Percentiles rank a stretch among this genome's conserved stretches.
Evolutionary conservation across 1,140 invertebrate genomes (phyloP).

Genomic region (Phymorhynchus buccinoides): DNA sequence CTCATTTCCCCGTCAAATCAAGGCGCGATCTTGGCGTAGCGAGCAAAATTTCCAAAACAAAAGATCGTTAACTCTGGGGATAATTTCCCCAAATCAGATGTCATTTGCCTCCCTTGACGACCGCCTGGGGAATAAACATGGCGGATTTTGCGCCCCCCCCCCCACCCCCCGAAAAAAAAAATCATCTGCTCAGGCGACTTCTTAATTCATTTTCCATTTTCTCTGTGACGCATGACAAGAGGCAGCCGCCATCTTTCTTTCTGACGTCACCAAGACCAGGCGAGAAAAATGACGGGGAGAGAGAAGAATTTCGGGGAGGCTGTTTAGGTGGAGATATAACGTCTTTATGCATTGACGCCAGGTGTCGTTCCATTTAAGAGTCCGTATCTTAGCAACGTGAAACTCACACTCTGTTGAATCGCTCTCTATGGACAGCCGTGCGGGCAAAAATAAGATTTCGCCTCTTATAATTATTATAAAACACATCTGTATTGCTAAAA

Average conservation of each 20-base stretch:
- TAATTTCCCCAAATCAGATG: slow-evolving; percentile 5
- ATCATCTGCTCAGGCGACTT: neutral
- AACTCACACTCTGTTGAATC: too few relatives aligned
- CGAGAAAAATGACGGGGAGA: slow-evolving; percentile 24
- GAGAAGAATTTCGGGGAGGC: too few relatives aligned
- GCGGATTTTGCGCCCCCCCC: neutral
- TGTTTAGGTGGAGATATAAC: too few relatives aligned
- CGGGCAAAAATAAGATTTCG: too few relatives aligned
- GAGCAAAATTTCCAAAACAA: slow-evolving; percentile 11
- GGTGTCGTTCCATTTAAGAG: too few relatives aligned
- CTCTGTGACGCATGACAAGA: slow-evolving; percentile 1
- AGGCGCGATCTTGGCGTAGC: neutral
- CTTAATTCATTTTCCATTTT: too few relatives aligned
- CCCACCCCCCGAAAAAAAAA: neutral
- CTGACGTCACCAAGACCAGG: slow-evolving; percentile 15
- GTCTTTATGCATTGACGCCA: too few relatives aligned
- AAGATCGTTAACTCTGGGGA: slow-evolving; percentile 19
- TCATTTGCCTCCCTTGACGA: slow-evolving; percentile 17
- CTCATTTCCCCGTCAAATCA: neutral
- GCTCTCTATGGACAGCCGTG: too few relatives aligned
- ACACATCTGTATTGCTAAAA: too few relatives aligned
- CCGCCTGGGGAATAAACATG: neutral
- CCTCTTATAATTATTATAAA: too few relatives aligned
- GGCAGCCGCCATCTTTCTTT: neutral
- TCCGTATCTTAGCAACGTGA: too few relatives aligned